phyloP scores from a whole-genome alignment of 2,888 invertebrate species.

The Scaeva pyrastri region DNA sequence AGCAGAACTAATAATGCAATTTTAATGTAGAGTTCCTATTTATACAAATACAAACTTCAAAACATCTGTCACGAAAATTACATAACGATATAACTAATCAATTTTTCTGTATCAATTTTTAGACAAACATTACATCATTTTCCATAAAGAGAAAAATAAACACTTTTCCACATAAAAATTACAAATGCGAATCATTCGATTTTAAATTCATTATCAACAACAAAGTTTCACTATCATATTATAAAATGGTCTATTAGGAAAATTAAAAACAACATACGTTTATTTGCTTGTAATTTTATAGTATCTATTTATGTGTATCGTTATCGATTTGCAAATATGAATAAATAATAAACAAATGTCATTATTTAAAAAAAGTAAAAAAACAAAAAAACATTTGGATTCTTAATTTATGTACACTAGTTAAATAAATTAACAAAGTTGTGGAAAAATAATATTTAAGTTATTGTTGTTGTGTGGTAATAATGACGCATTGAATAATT shows the following conservation, averaged over 20 bases:
- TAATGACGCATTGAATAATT: not conserved
- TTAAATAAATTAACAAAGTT: not conserved
- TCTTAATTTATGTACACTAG: not conserved
- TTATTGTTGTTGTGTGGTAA: not conserved
- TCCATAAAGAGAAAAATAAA: not conserved
- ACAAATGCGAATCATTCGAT: slow-evolving; percentile 9
- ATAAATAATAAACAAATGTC: slow-evolving; percentile 5
- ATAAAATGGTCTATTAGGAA: not conserved
- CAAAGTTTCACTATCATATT: slow-evolving; percentile 5
- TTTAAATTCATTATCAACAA: slow-evolving; percentile 21
- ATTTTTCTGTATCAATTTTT: not conserved
- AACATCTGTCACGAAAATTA: slow-evolving; percentile 28
- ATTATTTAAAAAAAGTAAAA: not conserved
- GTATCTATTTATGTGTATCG: not conserved
- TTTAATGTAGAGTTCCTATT: not conserved
- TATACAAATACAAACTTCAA: slow-evolving; percentile 1
- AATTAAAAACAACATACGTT: not conserved
- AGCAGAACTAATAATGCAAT: slow-evolving; percentile 10
- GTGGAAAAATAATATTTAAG: not conserved
- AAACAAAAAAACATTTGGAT: not conserved
- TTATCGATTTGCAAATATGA: not conserved
- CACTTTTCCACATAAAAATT: slow-evolving; percentile 4
- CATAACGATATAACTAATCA: not conserved
- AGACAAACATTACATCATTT: slow-evolving; percentile 1
- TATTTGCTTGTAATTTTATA: slow-evolving; percentile 21